A percentile compares a stretch with the other conserved stretches of the same genome.
Conservation (phyloP, 2,888 invertebrate species). For the Spicauda simplicius region DNA sequence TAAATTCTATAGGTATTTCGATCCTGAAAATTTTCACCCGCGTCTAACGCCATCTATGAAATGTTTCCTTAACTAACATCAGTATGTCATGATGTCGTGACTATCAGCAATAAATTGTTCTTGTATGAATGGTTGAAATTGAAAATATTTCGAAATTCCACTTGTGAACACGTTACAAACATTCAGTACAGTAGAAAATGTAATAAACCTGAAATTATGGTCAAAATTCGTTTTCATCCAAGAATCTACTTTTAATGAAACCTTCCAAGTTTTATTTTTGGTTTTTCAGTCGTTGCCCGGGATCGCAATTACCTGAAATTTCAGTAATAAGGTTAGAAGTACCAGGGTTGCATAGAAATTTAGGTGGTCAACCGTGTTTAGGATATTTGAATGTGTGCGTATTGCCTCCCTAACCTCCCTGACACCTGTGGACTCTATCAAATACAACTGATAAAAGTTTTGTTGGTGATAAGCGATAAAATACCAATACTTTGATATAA, state of each 20-base stretch:
- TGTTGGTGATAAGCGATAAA: conserved; percentile 4
- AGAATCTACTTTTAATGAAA: neutral
- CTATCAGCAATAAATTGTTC: neutral
- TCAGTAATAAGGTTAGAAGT: conserved; percentile 82
- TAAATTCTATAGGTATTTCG: neutral
- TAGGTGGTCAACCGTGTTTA: conserved; percentile 43
- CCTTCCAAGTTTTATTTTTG: neutral
- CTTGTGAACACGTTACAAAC: neutral
- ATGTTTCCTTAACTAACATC: neutral
- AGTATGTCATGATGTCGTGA: neutral
- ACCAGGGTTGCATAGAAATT: conserved; percentile 63
- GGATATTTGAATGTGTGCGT: conserved; percentile 44
- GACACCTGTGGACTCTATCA: conserved; percentile 32
- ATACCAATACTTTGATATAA: neutral
- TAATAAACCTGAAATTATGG: neutral
- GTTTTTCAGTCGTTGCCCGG: neutral
- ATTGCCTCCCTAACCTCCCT: conserved; percentile 39
- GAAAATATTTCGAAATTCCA: neutral
- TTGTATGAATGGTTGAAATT: neutral
- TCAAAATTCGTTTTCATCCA: too few species aligned
- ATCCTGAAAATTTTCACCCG: neutral
- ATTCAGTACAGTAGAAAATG: neutral
- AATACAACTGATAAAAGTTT: conserved; percentile 25
- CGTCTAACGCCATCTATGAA: neutral
- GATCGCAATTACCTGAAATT: conserved; percentile 70